These are phyloP conservation scores for Nomia melanderi DNA, from an alignment of 1,140 invertebrate species.

Conservation along the genomic window DNA sequence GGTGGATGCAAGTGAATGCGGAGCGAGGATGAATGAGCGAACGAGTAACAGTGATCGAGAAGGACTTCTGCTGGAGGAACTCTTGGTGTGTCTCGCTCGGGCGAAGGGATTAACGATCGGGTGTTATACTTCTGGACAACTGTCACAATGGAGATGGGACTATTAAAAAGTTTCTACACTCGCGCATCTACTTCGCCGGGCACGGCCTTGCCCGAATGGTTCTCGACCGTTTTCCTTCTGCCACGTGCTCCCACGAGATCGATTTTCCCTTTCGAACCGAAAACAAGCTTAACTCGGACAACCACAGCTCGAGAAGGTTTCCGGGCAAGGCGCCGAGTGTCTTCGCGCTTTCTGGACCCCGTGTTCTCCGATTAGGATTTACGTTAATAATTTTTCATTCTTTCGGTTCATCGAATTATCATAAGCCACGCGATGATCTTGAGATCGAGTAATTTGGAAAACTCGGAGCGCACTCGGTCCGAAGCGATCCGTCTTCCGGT, in stretches of 20 bases:
- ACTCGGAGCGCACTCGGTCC: neutral
- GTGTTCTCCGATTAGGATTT: neutral
- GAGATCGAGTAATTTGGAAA: neutral
- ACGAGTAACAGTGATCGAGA: slow-evolving; percentile 63
- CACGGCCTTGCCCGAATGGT: slow-evolving; percentile 30
- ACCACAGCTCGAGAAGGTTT: slow-evolving; percentile 9
- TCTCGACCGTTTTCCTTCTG: slow-evolving; percentile 4
- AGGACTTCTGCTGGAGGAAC: neutral
- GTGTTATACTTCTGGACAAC: slow-evolving; percentile 46
- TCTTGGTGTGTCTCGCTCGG: slow-evolving; percentile 39
- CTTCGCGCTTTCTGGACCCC: neutral
- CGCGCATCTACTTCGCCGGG: slow-evolving; percentile 50
- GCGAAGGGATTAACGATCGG: slow-evolving; percentile 44
- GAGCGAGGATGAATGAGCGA: slow-evolving; percentile 52
- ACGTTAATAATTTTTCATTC: neutral
- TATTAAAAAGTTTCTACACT: slow-evolving; percentile 57
- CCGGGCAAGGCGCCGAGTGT: slow-evolving; percentile 7
- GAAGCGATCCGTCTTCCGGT: neutral
- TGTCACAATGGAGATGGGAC: slow-evolving; percentile 57
- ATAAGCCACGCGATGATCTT: neutral
- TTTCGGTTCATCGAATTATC: neutral
- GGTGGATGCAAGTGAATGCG: slow-evolving; percentile 56
- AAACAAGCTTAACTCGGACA: no score
- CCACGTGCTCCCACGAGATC: neutral
- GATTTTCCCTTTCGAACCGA: neutral